A percentile compares a stretch with the other conserved stretches of the same genome.
phyloP scores from a whole-genome alignment of 2,797 vertebrate species.

The Australoheros facetus region DNA sequence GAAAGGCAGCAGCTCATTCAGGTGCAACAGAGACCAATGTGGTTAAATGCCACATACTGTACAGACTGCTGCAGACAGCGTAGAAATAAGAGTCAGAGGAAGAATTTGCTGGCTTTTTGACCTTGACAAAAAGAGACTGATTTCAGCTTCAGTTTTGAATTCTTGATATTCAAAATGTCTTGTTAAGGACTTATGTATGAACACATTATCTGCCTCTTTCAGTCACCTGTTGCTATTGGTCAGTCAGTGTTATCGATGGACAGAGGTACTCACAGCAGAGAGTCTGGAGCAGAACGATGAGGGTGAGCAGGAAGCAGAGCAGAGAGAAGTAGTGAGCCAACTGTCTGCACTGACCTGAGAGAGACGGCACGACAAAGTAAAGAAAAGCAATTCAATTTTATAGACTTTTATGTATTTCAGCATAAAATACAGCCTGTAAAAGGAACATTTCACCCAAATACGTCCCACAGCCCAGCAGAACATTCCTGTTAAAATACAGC shows the following conservation, averaged over 20 bases:
- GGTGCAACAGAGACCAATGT: neutral
- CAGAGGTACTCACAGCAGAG: constrained; percentile 53
- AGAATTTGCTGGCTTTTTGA: neutral
- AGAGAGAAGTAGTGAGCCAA: constrained; percentile 52
- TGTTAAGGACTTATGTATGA: neutral
- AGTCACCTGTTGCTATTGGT: neutral
- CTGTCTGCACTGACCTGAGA: constrained; percentile 18
- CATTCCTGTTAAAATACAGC: neutral
- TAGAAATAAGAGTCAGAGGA: neutral
- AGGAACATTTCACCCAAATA: neutral
- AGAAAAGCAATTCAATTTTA: neutral
- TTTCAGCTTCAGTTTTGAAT: neutral
- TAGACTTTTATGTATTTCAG: neutral
- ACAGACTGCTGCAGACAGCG: neutral
- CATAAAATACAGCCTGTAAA: too few relatives aligned
- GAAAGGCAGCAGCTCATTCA: rapidly evolving
- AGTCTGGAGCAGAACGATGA: constrained; percentile 46
- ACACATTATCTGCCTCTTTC: neutral
- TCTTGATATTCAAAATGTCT: neutral
- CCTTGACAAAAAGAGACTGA: neutral
- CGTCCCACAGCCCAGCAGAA: neutral
- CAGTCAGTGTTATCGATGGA: neutral
- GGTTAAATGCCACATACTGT: rapidly evolving
- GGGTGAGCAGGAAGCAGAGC: constrained; percentile 58
- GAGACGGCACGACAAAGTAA: neutral